Base-by-base conservation (phyloP, 2,113 vertebrate genomes). In the Cathartes aura region DNA sequence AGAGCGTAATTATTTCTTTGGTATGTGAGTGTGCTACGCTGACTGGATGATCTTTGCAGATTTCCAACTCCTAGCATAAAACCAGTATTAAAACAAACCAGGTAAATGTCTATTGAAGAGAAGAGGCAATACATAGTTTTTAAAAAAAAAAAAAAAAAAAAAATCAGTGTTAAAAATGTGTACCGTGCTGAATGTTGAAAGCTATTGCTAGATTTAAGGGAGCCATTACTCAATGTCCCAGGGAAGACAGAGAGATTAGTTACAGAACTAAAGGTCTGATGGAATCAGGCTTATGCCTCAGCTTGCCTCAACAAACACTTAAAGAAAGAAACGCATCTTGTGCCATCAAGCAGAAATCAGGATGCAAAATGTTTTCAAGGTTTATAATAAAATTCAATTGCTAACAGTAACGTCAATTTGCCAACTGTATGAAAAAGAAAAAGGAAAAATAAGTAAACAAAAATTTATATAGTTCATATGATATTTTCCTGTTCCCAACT, bases 21-120 rank as follows among this genome's bases (percentile, higher is more conserved):
- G 99, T 99, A 99, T 90, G 99, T 98, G 97, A 99, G 99, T 56
- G 99, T 98, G 97, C 99, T 99, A 64, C 99, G 99, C 97, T 99
- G 99, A 97, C 99, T 99, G 97, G 98, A 99, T 6, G 99, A 99
- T 90, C 99, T 98, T 97, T 99, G 99, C 63, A 99, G 98, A 97
- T 99, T 99, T 72, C 99, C 99, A 70, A 99, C 97, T 98, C 99
- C 99, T 99, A 97, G 45, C 89, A 89, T 3, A 94, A 95, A 98
- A 90, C 40, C 89, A 97, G 92, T 1, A 96, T 89, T 94, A 95
- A 42, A 91, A 95, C 94, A 97, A 63, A 70, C 29, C 71, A 20
- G 81, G 45, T 86, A 85, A 21, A 50, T 0, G 16, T 34, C 75
- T 38, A 29, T 12, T 26, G 59, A 67, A 78, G 30, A 66, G 23